Conservation (phyloP, 2,797 vertebrate genomes). For the Rhinogobio ventralis region DNA sequence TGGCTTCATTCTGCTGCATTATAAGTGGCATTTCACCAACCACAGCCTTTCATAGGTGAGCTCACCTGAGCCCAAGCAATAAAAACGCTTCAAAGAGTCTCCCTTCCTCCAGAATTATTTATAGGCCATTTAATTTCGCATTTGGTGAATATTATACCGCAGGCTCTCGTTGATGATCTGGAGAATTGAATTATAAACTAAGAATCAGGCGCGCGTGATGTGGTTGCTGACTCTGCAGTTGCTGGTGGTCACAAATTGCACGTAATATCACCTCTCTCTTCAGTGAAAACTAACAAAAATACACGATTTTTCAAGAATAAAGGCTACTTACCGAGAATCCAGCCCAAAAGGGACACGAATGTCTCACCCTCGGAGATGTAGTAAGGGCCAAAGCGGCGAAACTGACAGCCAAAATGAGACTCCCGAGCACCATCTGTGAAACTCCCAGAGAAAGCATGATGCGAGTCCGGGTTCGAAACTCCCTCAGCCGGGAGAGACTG, state of each 20-base stretch:
- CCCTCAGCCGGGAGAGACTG: constrained; percentile 89
- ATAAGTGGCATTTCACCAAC: neutral
- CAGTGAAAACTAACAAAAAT: neutral
- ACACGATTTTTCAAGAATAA: neutral
- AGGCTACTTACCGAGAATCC: constrained; percentile 93
- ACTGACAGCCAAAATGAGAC: constrained; percentile 96
- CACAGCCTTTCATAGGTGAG: neutral
- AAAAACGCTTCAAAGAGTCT: neutral
- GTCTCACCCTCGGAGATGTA: constrained; percentile 93
- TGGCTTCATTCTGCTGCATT: constrained; percentile 13
- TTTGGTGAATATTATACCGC: constrained; percentile 12
- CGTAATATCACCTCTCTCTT: neutral
- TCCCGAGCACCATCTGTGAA: constrained; percentile 95
- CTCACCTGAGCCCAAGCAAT: constrained; percentile 26
- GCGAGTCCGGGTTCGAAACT: constrained; percentile 89
- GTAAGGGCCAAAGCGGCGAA: constrained; percentile 96
- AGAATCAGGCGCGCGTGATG: neutral
- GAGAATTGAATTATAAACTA: constrained; percentile 30
- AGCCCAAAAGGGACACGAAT: constrained; percentile 98
- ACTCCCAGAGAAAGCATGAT: constrained; percentile 94
- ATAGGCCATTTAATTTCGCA: constrained; percentile 16
- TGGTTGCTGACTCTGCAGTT: constrained; percentile 26
- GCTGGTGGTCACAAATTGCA: constrained; percentile 7
- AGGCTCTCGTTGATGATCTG: neutral
- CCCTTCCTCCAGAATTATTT: neutral